phyloP scores from a whole-genome alignment of 2,113 vertebrate species.

The Eulemur macaco region DNA sequence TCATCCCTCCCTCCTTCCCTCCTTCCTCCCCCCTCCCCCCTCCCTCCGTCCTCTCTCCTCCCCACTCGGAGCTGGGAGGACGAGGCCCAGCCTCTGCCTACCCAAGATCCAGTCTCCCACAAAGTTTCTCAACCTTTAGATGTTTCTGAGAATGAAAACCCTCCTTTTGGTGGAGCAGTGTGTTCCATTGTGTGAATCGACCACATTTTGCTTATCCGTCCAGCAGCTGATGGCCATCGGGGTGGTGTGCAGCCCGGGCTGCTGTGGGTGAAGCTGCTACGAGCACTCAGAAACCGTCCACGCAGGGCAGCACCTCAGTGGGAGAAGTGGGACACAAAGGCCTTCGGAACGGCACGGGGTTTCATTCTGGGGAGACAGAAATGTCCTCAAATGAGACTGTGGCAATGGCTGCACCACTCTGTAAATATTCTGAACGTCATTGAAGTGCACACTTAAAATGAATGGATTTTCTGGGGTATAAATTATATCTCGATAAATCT shows the following conservation, averaged over 20 bases:
- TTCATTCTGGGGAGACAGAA: neutral
- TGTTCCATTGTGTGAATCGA: accelerated
- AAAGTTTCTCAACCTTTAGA: too few species aligned
- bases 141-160: neutral
- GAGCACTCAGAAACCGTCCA: accelerated
- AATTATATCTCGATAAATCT: too few species aligned
- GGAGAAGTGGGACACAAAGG: too few species aligned
- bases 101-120: neutral
- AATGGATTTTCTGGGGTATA: neutral
- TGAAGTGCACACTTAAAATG: neutral
- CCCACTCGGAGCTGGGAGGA: too few species aligned
- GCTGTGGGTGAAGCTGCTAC: neutral
- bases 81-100: neutral
- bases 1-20: neutral
- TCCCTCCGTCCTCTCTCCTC: neutral
- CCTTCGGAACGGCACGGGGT: too few species aligned
- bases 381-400: neutral
- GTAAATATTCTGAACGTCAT: neutral
- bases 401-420: neutral
- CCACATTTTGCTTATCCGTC: too few species aligned
- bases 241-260: neutral
- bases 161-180: neutral
- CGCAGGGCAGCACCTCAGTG: too few species aligned
- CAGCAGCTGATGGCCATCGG: neutral
- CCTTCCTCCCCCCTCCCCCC: neutral